phyloP scores from a whole-genome alignment of 2,113 vertebrate species.

The Lonchura striata region DNA sequence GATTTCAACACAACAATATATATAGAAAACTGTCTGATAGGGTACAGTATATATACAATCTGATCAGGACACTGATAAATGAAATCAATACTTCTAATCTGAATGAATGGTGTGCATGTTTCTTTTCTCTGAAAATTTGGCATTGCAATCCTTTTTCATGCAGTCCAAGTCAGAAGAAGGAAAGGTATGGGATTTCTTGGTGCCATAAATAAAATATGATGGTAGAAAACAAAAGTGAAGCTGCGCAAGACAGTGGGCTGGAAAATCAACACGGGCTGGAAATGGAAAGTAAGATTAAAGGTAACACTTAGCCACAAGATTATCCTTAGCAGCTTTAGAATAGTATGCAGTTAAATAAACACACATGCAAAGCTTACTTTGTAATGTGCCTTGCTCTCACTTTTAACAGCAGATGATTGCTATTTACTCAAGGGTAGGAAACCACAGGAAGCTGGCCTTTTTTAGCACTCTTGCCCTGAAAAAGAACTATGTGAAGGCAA shows the following conservation, averaged over 20 bases:
- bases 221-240: conserved; percentile 55
- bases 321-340: conserved; percentile 66
- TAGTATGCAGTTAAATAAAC: conserved; percentile 29
- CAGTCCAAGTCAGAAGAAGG: neutral
- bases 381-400: conserved; percentile 7
- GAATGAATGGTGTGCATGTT: neutral
- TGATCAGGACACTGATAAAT: conserved; percentile 13
- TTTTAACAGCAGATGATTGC: conserved; percentile 43
- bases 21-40: neutral
- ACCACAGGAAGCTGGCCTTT: conserved; percentile 28
- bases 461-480: conserved; percentile 3
- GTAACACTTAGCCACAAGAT: conserved; percentile 20
- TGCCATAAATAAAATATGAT: conserved; percentile 41
- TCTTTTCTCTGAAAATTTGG: conserved; percentile 14
- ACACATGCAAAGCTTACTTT: neutral
- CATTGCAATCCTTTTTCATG: neutral
- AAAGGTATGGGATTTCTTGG: conserved; percentile 41
- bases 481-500: neutral
- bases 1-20: neutral
- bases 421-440: conserved; percentile 24
- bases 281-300: conserved; percentile 73
- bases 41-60: neutral
- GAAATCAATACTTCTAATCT: conserved; percentile 21
- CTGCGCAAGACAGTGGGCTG: conserved; percentile 39
- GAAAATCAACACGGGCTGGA: conserved; percentile 64